phyloP scores from a whole-genome alignment of 2,888 invertebrate genomes.

The Pilophorus perplexus region DNA sequence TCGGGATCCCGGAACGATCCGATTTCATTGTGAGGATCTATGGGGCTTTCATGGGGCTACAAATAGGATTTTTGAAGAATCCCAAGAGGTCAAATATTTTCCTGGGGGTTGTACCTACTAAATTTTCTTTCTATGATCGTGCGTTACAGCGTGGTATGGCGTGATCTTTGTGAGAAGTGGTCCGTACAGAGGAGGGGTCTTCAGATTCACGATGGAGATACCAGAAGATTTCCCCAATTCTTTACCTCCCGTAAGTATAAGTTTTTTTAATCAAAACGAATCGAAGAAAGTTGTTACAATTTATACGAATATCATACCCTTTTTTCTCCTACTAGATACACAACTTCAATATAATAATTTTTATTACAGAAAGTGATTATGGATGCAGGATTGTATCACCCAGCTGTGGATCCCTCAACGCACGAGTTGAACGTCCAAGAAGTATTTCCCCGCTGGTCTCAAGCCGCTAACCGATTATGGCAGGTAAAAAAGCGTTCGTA shows the following conservation, averaged over 20 bases:
- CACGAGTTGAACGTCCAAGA: slow-evolving; percentile 73
- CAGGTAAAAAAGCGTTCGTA: too few relatives aligned
- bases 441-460: slow-evolving; percentile 84
- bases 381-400: slow-evolving; percentile 82
- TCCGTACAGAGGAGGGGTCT: slow-evolving; percentile 83
- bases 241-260: slow-evolving; percentile 61
- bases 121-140: slow-evolving; percentile 39
- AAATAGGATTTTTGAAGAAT: too few relatives aligned
- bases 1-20: too few relatives aligned
- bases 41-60: too few relatives aligned
- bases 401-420: slow-evolving; percentile 73
- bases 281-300: not conserved
- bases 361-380: slow-evolving; percentile 74
- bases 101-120: not conserved
- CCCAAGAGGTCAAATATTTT: too few relatives aligned
- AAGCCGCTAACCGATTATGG: slow-evolving; percentile 80
- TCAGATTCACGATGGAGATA: slow-evolving; percentile 81
- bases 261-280: not conserved
- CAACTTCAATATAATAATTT: not conserved
- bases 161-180: slow-evolving; percentile 87
- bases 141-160: slow-evolving; percentile 77
- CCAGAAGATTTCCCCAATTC: slow-evolving; percentile 82
- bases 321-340: too few relatives aligned
- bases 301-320: not conserved
- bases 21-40: too few relatives aligned